Percentiles rank a stretch among this genome's conserved stretches.
phyloP scores from a whole-genome alignment of 2,797 vertebrate species.

The Ctenopoma multispine region DNA sequence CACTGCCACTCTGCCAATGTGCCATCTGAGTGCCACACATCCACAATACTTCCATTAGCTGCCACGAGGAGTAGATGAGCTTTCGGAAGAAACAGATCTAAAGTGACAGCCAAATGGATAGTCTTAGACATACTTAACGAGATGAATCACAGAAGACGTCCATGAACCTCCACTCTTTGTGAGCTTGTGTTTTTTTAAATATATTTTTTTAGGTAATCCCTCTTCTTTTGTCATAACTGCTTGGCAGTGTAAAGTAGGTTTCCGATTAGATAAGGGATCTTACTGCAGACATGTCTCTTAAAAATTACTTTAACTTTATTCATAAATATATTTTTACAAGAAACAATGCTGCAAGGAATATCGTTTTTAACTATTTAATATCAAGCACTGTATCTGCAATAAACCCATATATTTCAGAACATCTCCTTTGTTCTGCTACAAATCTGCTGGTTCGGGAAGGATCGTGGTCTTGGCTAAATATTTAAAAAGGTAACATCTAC shows the following conservation, averaged over 20 bases:
- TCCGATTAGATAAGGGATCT: not conserved
- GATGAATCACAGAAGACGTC: conserved; percentile 11
- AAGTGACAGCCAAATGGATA: conserved; percentile 68
- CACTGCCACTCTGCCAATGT: conserved; percentile 7
- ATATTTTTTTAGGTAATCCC: conserved; percentile 11
- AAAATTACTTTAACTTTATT: not conserved
- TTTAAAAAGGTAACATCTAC: too few relatives aligned
- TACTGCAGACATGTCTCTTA: not conserved
- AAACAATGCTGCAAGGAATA: not conserved
- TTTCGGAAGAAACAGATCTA: conserved; percentile 44
- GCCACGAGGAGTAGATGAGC: conserved; percentile 39
- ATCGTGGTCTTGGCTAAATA: not conserved
- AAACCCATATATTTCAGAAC: too few relatives aligned
- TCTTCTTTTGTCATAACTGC: conserved; percentile 10
- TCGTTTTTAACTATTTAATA: too few relatives aligned
- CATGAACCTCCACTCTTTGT: conserved; percentile 3
- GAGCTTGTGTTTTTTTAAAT: not conserved
- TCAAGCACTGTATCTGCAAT: too few relatives aligned
- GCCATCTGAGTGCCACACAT: conserved; percentile 43
- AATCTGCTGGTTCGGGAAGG: too few relatives aligned
- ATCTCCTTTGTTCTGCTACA: too few relatives aligned
- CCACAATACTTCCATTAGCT: conserved; percentile 45
- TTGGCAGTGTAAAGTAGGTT: conserved; percentile 3
- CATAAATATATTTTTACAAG: not conserved
- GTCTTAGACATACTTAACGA: conserved; percentile 55